Evolutionary conservation across 2,888 invertebrate species (phyloP).

Genomic region (Drosophila neutralis): DNA sequence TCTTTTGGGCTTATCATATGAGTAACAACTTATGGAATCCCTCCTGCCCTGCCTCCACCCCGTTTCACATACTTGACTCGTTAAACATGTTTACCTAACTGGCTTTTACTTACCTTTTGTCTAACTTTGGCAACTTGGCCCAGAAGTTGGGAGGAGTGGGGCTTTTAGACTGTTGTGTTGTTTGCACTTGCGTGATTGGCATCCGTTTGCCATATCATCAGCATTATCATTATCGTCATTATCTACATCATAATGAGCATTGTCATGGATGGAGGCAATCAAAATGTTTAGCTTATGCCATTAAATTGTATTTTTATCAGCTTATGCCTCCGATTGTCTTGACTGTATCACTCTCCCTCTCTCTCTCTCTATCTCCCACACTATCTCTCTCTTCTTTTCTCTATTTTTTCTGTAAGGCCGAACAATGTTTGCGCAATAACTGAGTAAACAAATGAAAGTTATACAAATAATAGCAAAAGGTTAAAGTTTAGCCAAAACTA

Average conservation of each 20-base stretch:
- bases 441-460: conserved; percentile 66
- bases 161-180: conserved; percentile 12
- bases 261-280: conserved; percentile 52
- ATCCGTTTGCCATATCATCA: conserved; percentile 43
- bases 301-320: conserved; percentile 67
- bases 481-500: conserved; percentile 53
- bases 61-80: conserved; percentile 11
- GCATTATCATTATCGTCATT: conserved; percentile 29
- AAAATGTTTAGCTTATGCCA: conserved; percentile 66
- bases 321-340: conserved; percentile 21
- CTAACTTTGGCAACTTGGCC: conserved; percentile 14
- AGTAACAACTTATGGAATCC: neutral
- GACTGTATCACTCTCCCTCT: neutral
- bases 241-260: conserved; percentile 27
- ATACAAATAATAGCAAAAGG: conserved; percentile 50
- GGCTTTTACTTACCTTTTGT: conserved; percentile 23
- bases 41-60: rapidly evolving
- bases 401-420: neutral
- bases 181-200: conserved; percentile 44
- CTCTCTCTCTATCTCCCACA: neutral
- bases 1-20: neutral
- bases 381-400: neutral
- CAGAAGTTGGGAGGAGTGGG: neutral
- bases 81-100: conserved; percentile 27
- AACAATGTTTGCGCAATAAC: conserved; percentile 34